Conservation (phyloP, 1,140 invertebrate genomes). For the Caenorhabditis brenneri region DNA sequence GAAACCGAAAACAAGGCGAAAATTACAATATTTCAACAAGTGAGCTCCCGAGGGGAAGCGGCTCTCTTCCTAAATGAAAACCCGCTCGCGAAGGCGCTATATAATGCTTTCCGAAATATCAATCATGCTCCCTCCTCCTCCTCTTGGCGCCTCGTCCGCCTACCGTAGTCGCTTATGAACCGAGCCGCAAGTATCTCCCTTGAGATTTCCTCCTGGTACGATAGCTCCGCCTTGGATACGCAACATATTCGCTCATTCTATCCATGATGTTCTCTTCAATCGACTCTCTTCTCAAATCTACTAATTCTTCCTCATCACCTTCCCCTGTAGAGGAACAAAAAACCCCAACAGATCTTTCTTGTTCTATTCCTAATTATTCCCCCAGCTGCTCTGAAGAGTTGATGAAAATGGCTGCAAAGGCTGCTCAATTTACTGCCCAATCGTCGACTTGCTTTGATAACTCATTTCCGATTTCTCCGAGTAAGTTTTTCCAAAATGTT, state of each 20-base stretch:
- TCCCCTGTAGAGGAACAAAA: neutral
- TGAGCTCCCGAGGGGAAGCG: neutral
- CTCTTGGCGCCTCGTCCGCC: neutral
- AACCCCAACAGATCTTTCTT: neutral
- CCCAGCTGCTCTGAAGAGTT: slow-evolving; percentile 13
- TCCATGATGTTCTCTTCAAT: slow-evolving; percentile 21
- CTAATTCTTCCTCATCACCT: neutral
- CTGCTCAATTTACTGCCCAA: neutral
- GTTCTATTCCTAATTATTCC: neutral
- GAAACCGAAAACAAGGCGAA: slow-evolving; percentile 38
- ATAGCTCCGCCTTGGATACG: slow-evolving; percentile 17
- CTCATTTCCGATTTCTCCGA: neutral
- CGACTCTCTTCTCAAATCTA: slow-evolving; percentile 5
- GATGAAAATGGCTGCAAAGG: slow-evolving; percentile 16
- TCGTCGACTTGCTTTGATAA: neutral
- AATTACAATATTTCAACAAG: slow-evolving; percentile 34
- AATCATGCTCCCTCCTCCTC: neutral
- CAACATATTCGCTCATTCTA: slow-evolving; percentile 14
- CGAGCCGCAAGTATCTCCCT: neutral
- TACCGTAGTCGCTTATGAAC: slow-evolving; percentile 42
- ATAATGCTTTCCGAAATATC: slow-evolving; percentile 41
- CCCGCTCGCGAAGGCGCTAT: neutral
- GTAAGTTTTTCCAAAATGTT: slow-evolving; percentile 21
- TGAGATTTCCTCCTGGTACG: neutral
- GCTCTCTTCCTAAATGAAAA: slow-evolving; percentile 34